A percentile compares a stretch with the other conserved stretches of the same genome.
These are phyloP conservation scores for Marmota flaviventris DNA, from an alignment of 2,113 vertebrate species.

Conservation along the genomic window DNA sequence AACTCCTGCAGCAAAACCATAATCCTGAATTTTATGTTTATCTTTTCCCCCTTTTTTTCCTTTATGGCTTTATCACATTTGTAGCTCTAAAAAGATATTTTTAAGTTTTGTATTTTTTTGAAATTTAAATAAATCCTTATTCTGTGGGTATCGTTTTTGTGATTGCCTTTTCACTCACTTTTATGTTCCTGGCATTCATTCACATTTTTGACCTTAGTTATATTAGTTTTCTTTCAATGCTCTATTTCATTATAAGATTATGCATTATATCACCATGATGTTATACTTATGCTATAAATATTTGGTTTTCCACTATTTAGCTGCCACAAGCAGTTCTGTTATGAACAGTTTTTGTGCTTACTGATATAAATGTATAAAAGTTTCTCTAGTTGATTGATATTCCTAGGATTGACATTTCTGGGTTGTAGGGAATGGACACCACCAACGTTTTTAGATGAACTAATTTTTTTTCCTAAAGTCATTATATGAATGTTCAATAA, in stretches of 20 bases:
- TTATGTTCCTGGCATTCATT: neutral
- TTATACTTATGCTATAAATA: neutral
- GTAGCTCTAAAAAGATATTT: neutral
- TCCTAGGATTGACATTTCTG: neutral
- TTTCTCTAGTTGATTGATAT: slow-evolving; percentile 19
- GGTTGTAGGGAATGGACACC: neutral
- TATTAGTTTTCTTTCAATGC: slow-evolving; percentile 10
- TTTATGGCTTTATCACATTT: neutral
- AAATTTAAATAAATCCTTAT: neutral
- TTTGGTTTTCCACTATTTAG: neutral
- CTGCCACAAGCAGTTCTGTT: neutral
- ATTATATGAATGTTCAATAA: neutral
- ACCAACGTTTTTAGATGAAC: neutral
- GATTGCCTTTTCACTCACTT: neutral
- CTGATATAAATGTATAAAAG: neutral
- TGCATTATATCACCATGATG: neutral
- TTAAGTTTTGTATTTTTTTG: slow-evolving; percentile 39
- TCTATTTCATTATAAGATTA: neutral
- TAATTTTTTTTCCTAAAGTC: neutral
- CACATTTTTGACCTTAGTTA: neutral
- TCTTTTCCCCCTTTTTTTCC: neutral
- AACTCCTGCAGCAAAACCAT: neutral
- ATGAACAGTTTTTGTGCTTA: neutral
- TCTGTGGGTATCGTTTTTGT: neutral
- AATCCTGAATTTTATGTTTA: slow-evolving; percentile 42